Base-by-base conservation (phyloP, 2,888 invertebrate genomes). In the Syrista parreyssii region DNA sequence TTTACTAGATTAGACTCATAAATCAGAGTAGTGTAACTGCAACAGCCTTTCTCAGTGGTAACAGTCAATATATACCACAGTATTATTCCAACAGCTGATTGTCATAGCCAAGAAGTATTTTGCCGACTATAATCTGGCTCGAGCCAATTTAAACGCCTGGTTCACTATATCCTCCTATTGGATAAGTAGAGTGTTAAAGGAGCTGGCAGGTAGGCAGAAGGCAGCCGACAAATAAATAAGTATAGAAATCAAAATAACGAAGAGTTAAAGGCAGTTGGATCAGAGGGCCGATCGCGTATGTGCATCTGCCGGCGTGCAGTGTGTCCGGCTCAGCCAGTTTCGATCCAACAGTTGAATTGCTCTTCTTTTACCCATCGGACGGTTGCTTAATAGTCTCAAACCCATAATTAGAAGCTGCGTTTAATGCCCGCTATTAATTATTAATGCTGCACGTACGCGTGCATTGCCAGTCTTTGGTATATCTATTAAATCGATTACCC, bases 381-480 rank as follows among this genome's bases (percentile, higher is more conserved):
- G 77, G 68, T 74, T 77, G 30, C 32, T 77, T 79, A 32, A 68
- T 76, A 71, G 74, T 75, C 78, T 75, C 74, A 77, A 78, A 79
- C 76, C 80, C 74, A 78, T 83, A 84, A 84, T 84, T 84, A 84
- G 78, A 81, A 79, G 80, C 79, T 78, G 80, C 78, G 76, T 79
- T 79, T 82, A 81, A 82, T 83, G 80, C 79, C 77, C 82, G 79
- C 79, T 83, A 84, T 84, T 80, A 82, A 84, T 84, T 83, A 83
- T 84, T 82, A 83, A 83, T 80, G 68, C 73, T 71, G 69, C 55
- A 31, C 68, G 73, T 31, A 33, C 74, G 55, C 34, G 73, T 68
- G 31, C 71, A 36, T 71, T 33, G 71, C 71, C 31, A 30, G 31
- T 71, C 71, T 33, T 15, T 71, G 71, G 32, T 12, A 3, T 71